Base-by-base conservation (phyloP, 1,140 invertebrate species). In the Laupala kohalensis region DNA sequence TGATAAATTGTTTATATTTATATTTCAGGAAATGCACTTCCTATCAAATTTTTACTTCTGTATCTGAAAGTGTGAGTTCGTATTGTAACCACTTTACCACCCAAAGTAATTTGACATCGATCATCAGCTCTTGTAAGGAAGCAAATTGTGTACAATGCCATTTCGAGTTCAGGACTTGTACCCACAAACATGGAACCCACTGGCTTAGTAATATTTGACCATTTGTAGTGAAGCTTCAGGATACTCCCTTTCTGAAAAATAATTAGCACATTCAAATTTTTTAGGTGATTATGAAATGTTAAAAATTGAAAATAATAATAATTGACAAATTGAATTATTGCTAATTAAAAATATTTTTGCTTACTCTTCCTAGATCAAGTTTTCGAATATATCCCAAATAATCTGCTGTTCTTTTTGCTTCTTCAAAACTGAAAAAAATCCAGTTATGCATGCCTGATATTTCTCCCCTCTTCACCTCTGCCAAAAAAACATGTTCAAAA, bases 101-200 rank as follows among this genome's bases (percentile, higher is more conserved):
- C 87, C 19, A 93, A 79, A 62, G 87, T 88, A 5, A 94, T 82
- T 4, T 87, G 88, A 75, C 93, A 95, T 23, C 86, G 82, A 72
- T 84, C 80, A 74, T 91, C 88, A 0, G 88, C 86, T 71, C 92
- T 83, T 4, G 89, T 80, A 12, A 92, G 81, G 78, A 91, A 94
- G 76, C 93, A 96, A 9, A 94, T 85, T 0, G 94, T 94, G 78
- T 96, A 97, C 0, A 95, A 81, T 23, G 94, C 91, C 80, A 98
- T 88, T 82, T 97, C 95, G 75, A 97, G 84, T 83, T 97, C 95
- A 0, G 95, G 95, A 72, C 93, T 95, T 4, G 93, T 95, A 25
- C 95, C 95, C 73, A 97, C 85, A 76, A 96, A 95, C 81, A 96
- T 85, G 3, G 87, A 86, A 26, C 89, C 89, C 0, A 91, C 88